These are phyloP conservation scores for Aleiodes leptofemur DNA, from an alignment of 2,888 invertebrate genomes.

Conservation along the genomic window DNA sequence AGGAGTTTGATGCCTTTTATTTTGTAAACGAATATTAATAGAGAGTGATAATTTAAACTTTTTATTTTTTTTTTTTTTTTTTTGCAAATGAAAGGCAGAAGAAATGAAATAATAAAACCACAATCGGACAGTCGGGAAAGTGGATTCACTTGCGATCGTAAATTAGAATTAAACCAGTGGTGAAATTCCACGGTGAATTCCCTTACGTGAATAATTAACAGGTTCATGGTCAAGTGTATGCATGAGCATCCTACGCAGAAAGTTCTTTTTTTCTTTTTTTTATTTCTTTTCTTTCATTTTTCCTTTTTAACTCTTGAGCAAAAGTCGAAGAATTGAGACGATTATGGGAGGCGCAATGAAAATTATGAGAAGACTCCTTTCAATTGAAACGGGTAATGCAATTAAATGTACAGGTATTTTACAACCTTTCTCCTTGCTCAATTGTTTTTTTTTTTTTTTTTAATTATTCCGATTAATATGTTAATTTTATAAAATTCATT, in stretches of 20 bases:
- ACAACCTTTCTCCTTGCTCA: constrained; percentile 5
- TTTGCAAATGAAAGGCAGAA: constrained; percentile 13
- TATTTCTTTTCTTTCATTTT: too few species aligned
- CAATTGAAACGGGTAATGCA: constrained; percentile 19
- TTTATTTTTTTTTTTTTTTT: too few species aligned
- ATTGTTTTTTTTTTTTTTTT: neutral
- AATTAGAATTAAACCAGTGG: constrained; percentile 53
- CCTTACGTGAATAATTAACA: constrained; percentile 25
- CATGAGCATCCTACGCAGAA: neutral
- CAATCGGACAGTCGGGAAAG: constrained; percentile 55
- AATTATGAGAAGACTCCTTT: constrained; percentile 18
- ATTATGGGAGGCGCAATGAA: constrained; percentile 21
- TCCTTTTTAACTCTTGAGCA: neutral
- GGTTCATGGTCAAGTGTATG: constrained; percentile 5
- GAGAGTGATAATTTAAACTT: neutral
- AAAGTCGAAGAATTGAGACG: neutral
- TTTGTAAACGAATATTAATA: neutral
- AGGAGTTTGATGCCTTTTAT: neutral
- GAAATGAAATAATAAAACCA: constrained; percentile 11
- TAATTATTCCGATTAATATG: neutral
- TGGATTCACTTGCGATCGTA: constrained; percentile 56
- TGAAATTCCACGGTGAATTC: constrained; percentile 38
- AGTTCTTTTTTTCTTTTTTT: neutral
- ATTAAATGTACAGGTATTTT: constrained; percentile 15
- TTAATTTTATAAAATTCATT: too few species aligned